Percentiles rank a stretch among this genome's conserved stretches.
phyloP scores from a whole-genome alignment of 2,113 vertebrate genomes.

The Myotis davidii region DNA sequence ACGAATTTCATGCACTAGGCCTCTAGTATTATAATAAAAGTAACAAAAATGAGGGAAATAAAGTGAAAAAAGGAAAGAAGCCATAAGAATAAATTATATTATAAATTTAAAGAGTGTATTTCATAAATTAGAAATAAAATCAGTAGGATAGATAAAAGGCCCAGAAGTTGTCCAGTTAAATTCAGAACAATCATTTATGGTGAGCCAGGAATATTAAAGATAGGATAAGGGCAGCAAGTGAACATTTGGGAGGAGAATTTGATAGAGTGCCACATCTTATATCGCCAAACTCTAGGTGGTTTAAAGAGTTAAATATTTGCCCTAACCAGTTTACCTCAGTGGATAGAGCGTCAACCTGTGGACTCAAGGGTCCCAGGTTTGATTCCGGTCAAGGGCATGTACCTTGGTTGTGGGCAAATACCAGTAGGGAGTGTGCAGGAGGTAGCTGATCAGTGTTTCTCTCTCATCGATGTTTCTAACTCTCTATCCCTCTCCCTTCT shows the following conservation, averaged over 20 bases:
- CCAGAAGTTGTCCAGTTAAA: constrained; percentile 17
- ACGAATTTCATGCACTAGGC: too few relatives aligned
- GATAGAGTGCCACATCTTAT: not conserved
- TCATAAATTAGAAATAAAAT: constrained; percentile 50
- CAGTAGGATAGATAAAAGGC: not conserved
- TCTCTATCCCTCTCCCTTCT: too few relatives aligned
- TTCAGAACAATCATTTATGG: not conserved
- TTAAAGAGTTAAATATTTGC: constrained; percentile 28
- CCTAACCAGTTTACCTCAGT: too few relatives aligned
- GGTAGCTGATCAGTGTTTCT: too few relatives aligned
- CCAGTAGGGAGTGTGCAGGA: too few relatives aligned
- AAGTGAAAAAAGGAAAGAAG: not conserved
- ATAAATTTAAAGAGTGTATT: not conserved
- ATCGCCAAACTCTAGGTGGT: not conserved
- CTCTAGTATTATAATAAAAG: not conserved
- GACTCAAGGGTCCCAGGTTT: too few relatives aligned
- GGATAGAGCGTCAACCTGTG: too few relatives aligned
- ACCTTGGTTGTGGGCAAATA: too few relatives aligned
- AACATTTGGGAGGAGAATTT: not conserved
- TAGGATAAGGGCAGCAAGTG: not conserved
- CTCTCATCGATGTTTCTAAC: too few relatives aligned
- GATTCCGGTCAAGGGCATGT: too few relatives aligned
- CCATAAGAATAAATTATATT: constrained; percentile 14
- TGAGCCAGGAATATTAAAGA: constrained; percentile 17
- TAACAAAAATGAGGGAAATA: not conserved